These are phyloP conservation scores for Rhea americana DNA, from an alignment of 2,113 vertebrate genomes.

Conservation along the genomic window DNA sequence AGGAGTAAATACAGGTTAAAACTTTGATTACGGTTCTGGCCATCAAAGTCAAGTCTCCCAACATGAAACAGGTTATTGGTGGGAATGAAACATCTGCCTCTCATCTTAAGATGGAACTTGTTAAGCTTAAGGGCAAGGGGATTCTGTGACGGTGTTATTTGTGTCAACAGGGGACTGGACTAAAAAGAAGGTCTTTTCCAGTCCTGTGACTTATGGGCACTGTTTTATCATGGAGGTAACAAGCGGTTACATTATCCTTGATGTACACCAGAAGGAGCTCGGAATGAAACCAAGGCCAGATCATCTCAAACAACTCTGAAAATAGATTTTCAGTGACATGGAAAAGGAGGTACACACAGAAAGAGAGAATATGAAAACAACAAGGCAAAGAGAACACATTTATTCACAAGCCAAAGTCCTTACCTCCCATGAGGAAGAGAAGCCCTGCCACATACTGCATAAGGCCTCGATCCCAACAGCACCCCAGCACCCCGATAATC, in stretches of 20 bases:
- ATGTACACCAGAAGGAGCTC: background rate
- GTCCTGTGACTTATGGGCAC: background rate
- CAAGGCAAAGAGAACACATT: background rate
- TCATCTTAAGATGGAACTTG: background rate
- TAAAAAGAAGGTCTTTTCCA: background rate
- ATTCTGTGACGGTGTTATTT: background rate
- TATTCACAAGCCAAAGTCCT: constrained; percentile 45
- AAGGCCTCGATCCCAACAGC: constrained; percentile 97
- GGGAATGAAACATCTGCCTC: background rate
- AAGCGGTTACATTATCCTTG: background rate
- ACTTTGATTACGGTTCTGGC: background rate
- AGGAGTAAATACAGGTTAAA: background rate
- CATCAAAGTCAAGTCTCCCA: background rate
- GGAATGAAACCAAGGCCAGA: background rate
- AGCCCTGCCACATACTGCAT: constrained; percentile 99
- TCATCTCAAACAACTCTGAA: background rate
- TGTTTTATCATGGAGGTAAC: background rate
- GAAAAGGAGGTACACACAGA: background rate
- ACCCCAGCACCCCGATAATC: constrained; percentile 94
- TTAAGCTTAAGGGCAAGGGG: background rate
- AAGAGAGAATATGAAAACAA: background rate
- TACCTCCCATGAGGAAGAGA: constrained; percentile 99
- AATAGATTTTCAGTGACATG: background rate
- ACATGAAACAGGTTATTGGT: background rate
- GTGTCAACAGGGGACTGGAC: background rate